phyloP scores from a whole-genome alignment of 2,113 vertebrate genomes.

The Passer domesticus region DNA sequence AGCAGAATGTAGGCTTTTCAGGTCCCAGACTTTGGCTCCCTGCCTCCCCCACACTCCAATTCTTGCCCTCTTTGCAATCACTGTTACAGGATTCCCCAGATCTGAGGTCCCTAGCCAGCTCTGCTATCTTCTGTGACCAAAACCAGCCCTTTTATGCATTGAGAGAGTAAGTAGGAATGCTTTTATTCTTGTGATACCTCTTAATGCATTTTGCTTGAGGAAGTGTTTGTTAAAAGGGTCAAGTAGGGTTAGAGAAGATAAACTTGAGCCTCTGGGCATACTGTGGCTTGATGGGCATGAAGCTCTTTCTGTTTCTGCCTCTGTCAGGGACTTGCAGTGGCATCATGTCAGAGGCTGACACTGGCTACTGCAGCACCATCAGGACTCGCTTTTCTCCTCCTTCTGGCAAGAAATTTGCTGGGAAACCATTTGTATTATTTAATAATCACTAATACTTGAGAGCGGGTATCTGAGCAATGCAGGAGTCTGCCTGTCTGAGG shows the following conservation, averaged over 20 bases:
- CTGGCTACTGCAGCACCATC: neutral
- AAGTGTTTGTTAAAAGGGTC: neutral
- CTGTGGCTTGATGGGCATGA: neutral
- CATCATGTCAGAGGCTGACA: neutral
- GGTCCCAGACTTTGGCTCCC: neutral
- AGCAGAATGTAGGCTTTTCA: neutral
- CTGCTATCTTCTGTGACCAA: neutral
- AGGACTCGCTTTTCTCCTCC: neutral
- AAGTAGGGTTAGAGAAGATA: neutral
- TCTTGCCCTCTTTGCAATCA: neutral
- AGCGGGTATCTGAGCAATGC: neutral
- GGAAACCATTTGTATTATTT: conserved; percentile 36
- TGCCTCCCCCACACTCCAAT: neutral
- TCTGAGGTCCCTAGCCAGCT: neutral
- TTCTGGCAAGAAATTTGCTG: conserved; percentile 24
- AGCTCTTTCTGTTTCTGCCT: neutral
- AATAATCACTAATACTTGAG: neutral
- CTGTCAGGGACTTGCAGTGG: neutral
- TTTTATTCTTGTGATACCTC: conserved; percentile 12
- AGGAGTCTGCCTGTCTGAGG: neutral
- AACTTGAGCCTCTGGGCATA: neutral
- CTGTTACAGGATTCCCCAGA: neutral
- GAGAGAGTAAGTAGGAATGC: neutral
- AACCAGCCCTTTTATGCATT: neutral
- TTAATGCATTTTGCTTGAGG: conserved; percentile 42